These are phyloP conservation scores for Tetragonisca angustula DNA, from an alignment of 2,888 invertebrate species.

Conservation along the genomic window DNA sequence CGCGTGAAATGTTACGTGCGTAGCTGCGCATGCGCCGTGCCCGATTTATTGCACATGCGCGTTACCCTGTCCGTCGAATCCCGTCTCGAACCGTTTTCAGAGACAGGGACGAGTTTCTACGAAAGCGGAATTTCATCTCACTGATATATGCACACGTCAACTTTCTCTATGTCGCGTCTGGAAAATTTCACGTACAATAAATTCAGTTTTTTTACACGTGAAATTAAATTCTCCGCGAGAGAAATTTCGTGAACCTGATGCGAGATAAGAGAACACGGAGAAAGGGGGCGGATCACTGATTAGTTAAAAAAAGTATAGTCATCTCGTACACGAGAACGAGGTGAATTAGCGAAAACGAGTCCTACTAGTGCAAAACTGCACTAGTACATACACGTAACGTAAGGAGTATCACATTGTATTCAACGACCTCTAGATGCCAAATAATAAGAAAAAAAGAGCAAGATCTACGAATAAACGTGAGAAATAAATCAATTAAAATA, in stretches of 20 bases:
- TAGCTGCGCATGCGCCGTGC: not conserved
- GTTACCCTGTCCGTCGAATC: not conserved
- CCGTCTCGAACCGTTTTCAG: not conserved
- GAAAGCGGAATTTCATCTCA: no score
- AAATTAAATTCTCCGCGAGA: not conserved
- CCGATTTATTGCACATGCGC: not conserved
- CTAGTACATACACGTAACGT: constrained; percentile 44
- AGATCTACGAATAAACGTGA: constrained; percentile 60
- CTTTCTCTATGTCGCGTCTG: not conserved
- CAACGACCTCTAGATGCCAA: constrained; percentile 54
- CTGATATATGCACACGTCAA: no score
- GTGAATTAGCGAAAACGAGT: not conserved
- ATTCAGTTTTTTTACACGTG: not conserved
- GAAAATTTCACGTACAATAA: not conserved
- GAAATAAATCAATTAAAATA: constrained; percentile 37
- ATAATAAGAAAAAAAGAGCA: constrained; percentile 54
- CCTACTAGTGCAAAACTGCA: constrained; percentile 15
- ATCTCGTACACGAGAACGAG: not conserved
- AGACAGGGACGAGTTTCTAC: no score
- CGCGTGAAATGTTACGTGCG: not conserved
- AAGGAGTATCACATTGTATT: constrained; percentile 62
- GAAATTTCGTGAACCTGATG: constrained; percentile 2
- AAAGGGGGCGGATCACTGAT: not conserved
- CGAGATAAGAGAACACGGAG: not conserved
- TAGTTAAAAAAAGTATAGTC: not conserved